Base-by-base conservation (phyloP, 2,888 invertebrate genomes). In the Endotricha flammealis region DNA sequence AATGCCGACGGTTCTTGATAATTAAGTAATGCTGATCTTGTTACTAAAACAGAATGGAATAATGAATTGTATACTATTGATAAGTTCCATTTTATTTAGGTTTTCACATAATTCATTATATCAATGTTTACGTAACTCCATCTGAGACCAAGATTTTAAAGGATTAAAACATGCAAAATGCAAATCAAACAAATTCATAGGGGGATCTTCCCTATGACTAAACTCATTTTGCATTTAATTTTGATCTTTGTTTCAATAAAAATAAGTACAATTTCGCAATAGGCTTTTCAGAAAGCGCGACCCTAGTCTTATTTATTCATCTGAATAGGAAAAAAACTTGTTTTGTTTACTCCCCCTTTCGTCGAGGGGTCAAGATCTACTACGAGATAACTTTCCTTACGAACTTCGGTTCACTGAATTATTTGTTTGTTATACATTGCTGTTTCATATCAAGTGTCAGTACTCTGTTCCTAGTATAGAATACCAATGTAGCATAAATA, bases 121-220 rank as follows among this genome's bases (percentile, higher is more conserved):
- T 6, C 5, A 27, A 11, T 12, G 14, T 22, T 35, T 29, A 35
- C 23, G 12, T 39, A 36, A 34, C 43, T 33, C 44, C 48, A 47
- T 55, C 67, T 71, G 66, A 66, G 73, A 51, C 68, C 47, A 54
- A 64, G 68, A 71, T 60, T 49, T 51, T 62, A 79, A 81, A 81
- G 80, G 85, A 83, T 83, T 85, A 82, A 79, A 83, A 81, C 77
- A 83, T 85, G 82, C 81, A 82, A 85, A 83, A 83, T 85, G 82
- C 81, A 82, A 85, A 83, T 83, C 79, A 80, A 81, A 80, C 75
- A 76, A 76, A 65, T 74, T 73, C 65, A 63, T 64, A 68, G 70
- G 79, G 76, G 75, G 66, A 65, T 57, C 64, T 58, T 20, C 74
- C 77, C 73, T 66, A 52, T 47, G 46, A 53, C 48, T 39, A 35